Base-by-base conservation (phyloP, 2,113 vertebrate species). In the Origma solitaria region DNA sequence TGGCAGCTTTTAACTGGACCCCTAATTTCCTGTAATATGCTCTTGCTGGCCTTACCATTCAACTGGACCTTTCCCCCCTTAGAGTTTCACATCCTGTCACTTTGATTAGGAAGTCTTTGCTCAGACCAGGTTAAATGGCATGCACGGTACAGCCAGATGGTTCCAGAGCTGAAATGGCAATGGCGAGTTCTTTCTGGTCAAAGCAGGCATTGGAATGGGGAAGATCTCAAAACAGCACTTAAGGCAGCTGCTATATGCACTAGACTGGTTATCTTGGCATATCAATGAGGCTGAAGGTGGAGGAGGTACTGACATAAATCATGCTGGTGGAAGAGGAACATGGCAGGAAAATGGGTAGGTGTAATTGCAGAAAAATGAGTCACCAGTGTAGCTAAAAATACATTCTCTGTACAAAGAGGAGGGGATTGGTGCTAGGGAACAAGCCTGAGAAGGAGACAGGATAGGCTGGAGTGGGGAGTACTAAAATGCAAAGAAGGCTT, bases 361-460 rank as follows among this genome's bases (percentile, higher is more conserved):
- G 95, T 84, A 83, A 87, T 90, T 71, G 73, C 91, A 93, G 80
- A 94, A 94, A 93, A 90, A 82, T 94, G 91, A 95, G 71, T 96
- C 94, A 96, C 68, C 64, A 38, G 40, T 40, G 25, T 58, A 69
- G 65, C 91, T 96, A 96, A 86, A 96, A 94, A 95, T 94, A 96
- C 53, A 81, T 49, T 15, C 54, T 45, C 86, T 37, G 19, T 88
- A 94, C 37, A 66, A 62, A 88, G 51, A 94, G 44, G 72, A 84
- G 79, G 37, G 69, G 50, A 91, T 30, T 9, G 24, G 78, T 88
- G 87, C 75, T 85, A 82, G 68, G 90, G 82, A 97, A 81, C 80
- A 81, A 72, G 92, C 40, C 62, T 86, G 77, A 70, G 45, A 71
- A 87, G 38, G 28, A 82, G 79, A 76, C 3, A 60, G 75, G 68